phyloP scores from a whole-genome alignment of 2,888 invertebrate genomes.

The Liopterus haemorrhoidalis region DNA sequence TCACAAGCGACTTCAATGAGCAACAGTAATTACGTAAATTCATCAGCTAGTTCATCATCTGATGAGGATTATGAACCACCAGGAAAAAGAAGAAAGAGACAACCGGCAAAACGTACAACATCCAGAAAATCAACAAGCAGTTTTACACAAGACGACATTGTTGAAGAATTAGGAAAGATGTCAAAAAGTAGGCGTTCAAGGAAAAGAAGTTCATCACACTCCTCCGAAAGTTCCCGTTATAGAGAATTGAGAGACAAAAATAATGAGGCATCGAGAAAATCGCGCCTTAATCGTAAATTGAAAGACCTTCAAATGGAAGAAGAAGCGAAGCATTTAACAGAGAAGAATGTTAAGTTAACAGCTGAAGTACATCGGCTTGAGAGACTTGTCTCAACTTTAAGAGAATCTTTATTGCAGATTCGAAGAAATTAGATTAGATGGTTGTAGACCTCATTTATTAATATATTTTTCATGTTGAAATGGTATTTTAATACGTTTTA shows the following conservation, averaged over 20 bases:
- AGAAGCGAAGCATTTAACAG: constrained; percentile 52
- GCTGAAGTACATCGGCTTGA: constrained; percentile 63
- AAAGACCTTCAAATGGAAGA: constrained; percentile 48
- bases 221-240: constrained; percentile 48
- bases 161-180: constrained; percentile 14
- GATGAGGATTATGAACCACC: constrained; percentile 42
- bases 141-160: constrained; percentile 18
- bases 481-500: too few relatives aligned
- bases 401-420: constrained; percentile 60
- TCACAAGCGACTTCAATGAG: too few relatives aligned
- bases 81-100: constrained; percentile 26
- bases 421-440: too few relatives aligned
- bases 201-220: constrained; percentile 47
- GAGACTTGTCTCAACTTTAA: constrained; percentile 59
- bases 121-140: constrained; percentile 23
- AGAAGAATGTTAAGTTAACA: constrained; percentile 57
- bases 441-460: too few relatives aligned
- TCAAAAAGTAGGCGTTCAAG: constrained; percentile 52
- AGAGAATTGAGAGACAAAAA: constrained; percentile 68
- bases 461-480: too few relatives aligned
- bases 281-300: constrained; percentile 63
- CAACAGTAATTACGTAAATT: too few relatives aligned
- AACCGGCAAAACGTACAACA: constrained; percentile 9
- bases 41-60: too few relatives aligned
- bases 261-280: constrained; percentile 71